Percentiles rank a stretch among this genome's conserved stretches.
phyloP scores from a whole-genome alignment of 2,113 vertebrate genomes.

The Nannobrachium achirus region DNA sequence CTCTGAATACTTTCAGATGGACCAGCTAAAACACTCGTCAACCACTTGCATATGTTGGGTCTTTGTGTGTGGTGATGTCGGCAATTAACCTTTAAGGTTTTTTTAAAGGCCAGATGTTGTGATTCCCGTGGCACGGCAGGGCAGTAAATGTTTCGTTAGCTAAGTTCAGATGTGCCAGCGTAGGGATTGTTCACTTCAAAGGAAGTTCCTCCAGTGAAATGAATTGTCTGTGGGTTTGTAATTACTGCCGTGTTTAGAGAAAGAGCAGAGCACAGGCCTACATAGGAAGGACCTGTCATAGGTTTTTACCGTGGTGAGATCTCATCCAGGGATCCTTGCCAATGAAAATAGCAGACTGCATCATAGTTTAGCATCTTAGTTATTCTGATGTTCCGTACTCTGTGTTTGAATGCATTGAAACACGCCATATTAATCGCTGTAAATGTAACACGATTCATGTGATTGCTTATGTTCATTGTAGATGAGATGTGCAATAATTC shows the following conservation, averaged over 20 bases:
- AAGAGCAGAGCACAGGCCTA: slow-evolving; percentile 4
- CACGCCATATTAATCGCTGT: slow-evolving; percentile 16
- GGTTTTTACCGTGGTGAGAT: slow-evolving; percentile 23
- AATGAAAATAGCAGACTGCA: slow-evolving; percentile 24
- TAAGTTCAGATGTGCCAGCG: not conserved
- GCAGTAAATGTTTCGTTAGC: not conserved
- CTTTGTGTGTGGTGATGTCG: slow-evolving; percentile 6
- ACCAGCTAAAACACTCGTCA: slow-evolving; percentile 8
- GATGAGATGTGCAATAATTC: slow-evolving; percentile 68
- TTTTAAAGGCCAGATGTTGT: slow-evolving; percentile 9
- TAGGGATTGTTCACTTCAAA: slow-evolving; percentile 46
- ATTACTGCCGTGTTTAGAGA: slow-evolving; percentile 23
- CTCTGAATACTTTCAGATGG: slow-evolving; percentile 50
- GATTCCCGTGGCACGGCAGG: slow-evolving; percentile 16
- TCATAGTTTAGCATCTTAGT: slow-evolving; percentile 6
- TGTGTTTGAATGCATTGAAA: not conserved
- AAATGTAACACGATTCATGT: slow-evolving; percentile 18
- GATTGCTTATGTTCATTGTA: slow-evolving; percentile 47
- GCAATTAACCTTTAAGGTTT: slow-evolving; percentile 17
- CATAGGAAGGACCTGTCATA: not conserved
- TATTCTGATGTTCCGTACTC: slow-evolving; percentile 14
- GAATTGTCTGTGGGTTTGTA: slow-evolving; percentile 16
- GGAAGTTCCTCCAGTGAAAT: slow-evolving; percentile 11
- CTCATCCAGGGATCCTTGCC: slow-evolving; percentile 23
- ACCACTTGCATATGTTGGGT: slow-evolving; percentile 18